Evolutionary conservation across 2,888 invertebrate species (phyloP).

Genomic region (Nomada hirtipes): DNA sequence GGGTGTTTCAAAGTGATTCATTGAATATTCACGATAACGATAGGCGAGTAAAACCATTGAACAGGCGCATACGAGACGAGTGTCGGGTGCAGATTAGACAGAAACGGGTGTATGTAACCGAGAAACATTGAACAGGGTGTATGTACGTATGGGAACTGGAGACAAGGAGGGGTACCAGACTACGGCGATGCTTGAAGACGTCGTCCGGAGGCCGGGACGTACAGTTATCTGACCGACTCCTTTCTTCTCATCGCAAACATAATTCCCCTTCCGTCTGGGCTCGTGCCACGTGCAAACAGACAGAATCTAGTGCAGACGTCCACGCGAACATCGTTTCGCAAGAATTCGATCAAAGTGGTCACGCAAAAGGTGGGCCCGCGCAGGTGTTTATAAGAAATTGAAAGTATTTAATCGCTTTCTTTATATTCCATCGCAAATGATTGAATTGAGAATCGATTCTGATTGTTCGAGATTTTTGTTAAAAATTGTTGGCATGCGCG

Average conservation of each 20-base stretch:
- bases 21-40: slow-evolving; percentile 25
- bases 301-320: slow-evolving; percentile 5
- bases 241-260: slow-evolving; percentile 72
- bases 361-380: background rate
- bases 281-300: slow-evolving; percentile 42
- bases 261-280: slow-evolving; percentile 44
- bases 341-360: no score
- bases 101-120: slow-evolving; percentile 9
- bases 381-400: background rate
- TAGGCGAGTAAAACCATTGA: slow-evolving; percentile 38
- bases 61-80: slow-evolving; percentile 3
- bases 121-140: slow-evolving; percentile 35
- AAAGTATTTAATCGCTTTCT: background rate
- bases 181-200: slow-evolving; percentile 76
- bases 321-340: background rate
- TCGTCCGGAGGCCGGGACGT: slow-evolving; percentile 82
- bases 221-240: slow-evolving; percentile 84
- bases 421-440: background rate
- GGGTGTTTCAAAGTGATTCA: slow-evolving; percentile 3
- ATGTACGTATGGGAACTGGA: slow-evolving; percentile 55
- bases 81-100: background rate
- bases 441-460: background rate
- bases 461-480: background rate
- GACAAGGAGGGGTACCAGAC: slow-evolving; percentile 67
- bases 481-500: no score